These are phyloP conservation scores for Mus caroli DNA, from an alignment of 2,797 vertebrate genomes.

Conservation along the genomic window DNA sequence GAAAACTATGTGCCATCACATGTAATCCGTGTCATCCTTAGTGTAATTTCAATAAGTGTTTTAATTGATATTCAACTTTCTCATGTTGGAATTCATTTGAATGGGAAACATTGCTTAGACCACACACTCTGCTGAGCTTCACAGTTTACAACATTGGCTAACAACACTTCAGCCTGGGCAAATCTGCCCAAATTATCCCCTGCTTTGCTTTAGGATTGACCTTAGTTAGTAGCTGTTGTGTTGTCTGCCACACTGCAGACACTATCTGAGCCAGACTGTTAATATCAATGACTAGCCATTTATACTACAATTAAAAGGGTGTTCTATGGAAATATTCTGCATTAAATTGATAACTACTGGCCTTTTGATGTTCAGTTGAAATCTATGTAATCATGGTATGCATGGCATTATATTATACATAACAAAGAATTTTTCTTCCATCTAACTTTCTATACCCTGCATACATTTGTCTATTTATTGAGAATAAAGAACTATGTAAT, in stretches of 20 bases:
- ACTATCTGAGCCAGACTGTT: neutral
- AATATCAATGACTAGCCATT: neutral
- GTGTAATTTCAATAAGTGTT: slow-evolving; percentile 16
- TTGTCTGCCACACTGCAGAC: neutral
- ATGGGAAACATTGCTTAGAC: neutral
- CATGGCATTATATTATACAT: neutral
- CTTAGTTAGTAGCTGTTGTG: neutral
- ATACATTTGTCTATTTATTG: neutral
- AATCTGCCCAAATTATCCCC: neutral
- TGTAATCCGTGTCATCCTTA: neutral
- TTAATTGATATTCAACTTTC: slow-evolving; percentile 29
- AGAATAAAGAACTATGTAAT: neutral
- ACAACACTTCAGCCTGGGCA: neutral
- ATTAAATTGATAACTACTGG: neutral
- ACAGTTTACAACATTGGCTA: neutral
- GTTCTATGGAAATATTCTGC: neutral
- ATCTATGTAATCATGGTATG: neutral
- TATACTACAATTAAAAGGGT: neutral
- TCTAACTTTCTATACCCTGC: neutral
- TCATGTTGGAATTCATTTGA: neutral
- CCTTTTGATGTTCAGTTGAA: neutral
- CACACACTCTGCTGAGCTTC: neutral
- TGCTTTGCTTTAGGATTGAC: neutral
- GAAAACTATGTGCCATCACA: neutral
- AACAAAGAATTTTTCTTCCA: neutral